Evolutionary conservation across 2,888 invertebrate genomes (phyloP).

Genomic region (Sesia apiformis): DNA sequence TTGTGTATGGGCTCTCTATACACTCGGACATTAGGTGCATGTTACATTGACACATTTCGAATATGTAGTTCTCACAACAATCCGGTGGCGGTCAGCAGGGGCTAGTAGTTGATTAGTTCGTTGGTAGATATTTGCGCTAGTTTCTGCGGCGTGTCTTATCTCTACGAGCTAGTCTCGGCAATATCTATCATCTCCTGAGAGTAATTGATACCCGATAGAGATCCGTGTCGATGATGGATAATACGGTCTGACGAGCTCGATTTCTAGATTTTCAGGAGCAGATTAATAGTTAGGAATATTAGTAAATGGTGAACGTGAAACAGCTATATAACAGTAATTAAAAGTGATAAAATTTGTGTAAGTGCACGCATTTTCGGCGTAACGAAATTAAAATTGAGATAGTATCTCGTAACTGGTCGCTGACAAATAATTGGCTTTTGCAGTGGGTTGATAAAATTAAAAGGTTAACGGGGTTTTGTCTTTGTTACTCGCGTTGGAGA

Average conservation of each 20-base stretch:
- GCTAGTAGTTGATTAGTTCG: constrained; percentile 42
- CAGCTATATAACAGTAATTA: not conserved
- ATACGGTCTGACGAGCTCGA: not conserved
- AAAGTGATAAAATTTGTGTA: not conserved
- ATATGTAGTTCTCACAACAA: too few relatives aligned
- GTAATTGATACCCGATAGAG: constrained; percentile 38
- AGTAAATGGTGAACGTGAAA: not conserved
- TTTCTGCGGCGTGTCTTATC: constrained; percentile 55
- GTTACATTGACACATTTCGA: too few relatives aligned
- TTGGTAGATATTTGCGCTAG: constrained; percentile 39
- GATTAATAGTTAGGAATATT: too few relatives aligned
- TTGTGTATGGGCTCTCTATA: too few relatives aligned
- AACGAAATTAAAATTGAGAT: not conserved
- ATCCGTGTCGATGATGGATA: constrained; percentile 26
- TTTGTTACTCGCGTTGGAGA: constrained; percentile 7
- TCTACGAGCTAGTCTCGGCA: constrained; percentile 20
- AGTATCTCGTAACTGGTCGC: not conserved
- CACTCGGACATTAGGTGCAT: too few relatives aligned
- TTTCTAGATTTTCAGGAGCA: not conserved
- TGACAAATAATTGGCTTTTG: not conserved
- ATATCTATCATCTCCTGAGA: constrained; percentile 35
- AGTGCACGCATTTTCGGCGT: not conserved
- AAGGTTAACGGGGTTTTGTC: constrained; percentile 30
- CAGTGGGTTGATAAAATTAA: constrained; percentile 13
- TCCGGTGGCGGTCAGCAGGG: constrained; percentile 15